Evolutionary conservation across 2,113 vertebrate species (phyloP), one percentile per base, ranked within the genome.

Genomic region (Myodes glareolus): DNA sequence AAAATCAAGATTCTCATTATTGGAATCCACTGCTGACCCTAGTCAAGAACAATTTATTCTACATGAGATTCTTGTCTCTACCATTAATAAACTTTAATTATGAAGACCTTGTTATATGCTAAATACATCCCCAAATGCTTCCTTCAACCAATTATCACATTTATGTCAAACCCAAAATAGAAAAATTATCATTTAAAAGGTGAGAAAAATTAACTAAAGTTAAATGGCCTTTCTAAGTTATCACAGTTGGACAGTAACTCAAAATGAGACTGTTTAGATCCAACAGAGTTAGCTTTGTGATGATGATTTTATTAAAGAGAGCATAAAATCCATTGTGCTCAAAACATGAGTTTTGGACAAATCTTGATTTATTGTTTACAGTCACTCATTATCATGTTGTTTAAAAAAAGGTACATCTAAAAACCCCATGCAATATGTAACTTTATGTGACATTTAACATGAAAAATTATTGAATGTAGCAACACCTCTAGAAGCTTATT

Each of bases 71-170:
- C 0, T 3, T 92, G 8, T 88, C 52, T 80, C 21, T 90, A 65
- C n/a, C 68, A 78, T 75, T n/a, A 73, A 92, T 50, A 25, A 9
- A 84, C 88, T 90, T 88, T 78, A 95, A 84, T 88, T 94, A 77
- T 12, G 47, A 95, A 61, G 63, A 1, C 2, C 3, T 58, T 81
- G 61, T 52, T 78, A 65, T n/a, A 65, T 33, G 45, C 52, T 39
- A 94, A 76, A 68, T 16, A 86, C 50, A 67, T 94, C 80, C 33
- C 13, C 61, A 93, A 94, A 84, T 1, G 72, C 42, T 96, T 92
- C 39, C 3, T 63, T 80, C 12, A 68, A 55, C 45, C 50, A 85
- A 68, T 92, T 86, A 90, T 42, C 63, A 76, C 67, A 61, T 17
- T 8, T 61, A 8, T 45, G 50, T 50, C 52, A 84, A 76, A 17